Evolutionary conservation across 37 sponge, comb jelly and placozoan genomes (phyloP).

Genomic region (Halisarca cf. caerulea): DNA sequence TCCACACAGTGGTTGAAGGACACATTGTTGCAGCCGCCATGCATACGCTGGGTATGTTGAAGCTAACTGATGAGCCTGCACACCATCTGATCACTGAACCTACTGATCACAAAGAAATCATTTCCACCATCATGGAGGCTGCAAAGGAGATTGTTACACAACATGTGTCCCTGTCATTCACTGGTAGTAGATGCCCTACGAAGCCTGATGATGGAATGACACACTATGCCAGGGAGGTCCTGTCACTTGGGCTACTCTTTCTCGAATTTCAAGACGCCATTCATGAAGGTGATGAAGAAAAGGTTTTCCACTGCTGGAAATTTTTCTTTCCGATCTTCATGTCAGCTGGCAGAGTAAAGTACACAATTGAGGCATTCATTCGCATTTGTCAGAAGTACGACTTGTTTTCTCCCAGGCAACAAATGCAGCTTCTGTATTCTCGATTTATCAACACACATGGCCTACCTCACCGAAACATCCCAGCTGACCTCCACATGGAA

Average conservation of each 20-base stretch:
- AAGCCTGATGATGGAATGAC: neutral
- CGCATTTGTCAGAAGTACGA: constrained; percentile 27
- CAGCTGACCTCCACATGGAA: constrained; percentile 56
- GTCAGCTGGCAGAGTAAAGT: neutral
- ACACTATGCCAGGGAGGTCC: neutral
- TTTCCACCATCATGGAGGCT: too few species aligned
- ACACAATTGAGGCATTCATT: neutral
- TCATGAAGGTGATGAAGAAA: neutral
- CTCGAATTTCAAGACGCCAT: neutral
- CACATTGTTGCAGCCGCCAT: neutral
- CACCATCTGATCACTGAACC: neutral
- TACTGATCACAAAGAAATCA: too few species aligned
- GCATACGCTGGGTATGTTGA: neutral
- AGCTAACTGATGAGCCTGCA: neutral
- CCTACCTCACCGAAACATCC: constrained; percentile 26
- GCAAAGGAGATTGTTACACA: neutral
- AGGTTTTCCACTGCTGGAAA: neutral
- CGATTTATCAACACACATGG: constrained; percentile 50
- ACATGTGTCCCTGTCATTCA: neutral
- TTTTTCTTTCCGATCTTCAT: neutral
- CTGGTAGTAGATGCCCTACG: neutral
- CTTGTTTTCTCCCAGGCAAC: constrained; percentile 34
- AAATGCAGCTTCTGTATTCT: constrained; percentile 36
- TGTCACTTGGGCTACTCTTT: neutral
- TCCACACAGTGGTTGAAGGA: neutral